Base-by-base conservation (phyloP, 23 tunicate species). In the Halocynthia roretzi region DNA sequence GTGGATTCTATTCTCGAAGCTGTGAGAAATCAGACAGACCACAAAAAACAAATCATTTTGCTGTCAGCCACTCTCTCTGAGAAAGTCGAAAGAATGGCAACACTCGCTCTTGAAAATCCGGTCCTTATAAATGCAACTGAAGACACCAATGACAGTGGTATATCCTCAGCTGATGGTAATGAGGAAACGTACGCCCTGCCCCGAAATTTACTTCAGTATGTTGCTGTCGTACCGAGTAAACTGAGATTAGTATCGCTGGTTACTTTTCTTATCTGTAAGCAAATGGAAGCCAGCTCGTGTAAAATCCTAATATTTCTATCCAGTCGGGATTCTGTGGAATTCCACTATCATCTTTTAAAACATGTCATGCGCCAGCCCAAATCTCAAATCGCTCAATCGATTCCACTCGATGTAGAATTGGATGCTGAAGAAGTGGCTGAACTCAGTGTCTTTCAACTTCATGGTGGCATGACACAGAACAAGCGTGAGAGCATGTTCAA, bases 381-480 rank as follows among this genome's bases (percentile, higher is more conserved):
- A 54, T 18, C 31, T 20, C 64, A 74, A 8, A 54, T 49, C 14
- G 78, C 1, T 48, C 9, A 6, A 7, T 22, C 20, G 60, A 54
- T 74, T 54, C 78, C 63, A 8, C 17, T 20, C 10, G 40, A 54
- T 6, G 14, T 74, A 7, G 78, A 74, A 12, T 40, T 74, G 68
- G 78, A 10, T 20, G 78, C 23, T 53, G 6, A 22, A 19, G 78
- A 74, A 55, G 54, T 74, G 18, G 78, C 52, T 19, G 48, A 76
- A 76, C n/a, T 75, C 11, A 19, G 17, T 17, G 48, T 61, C 8
- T 76, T 85, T 56, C 83, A 76, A 50, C 86, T 96, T 18, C 99
- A 96, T 71, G 99, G 99, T 9, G 96, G 96, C 44, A 91, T 96
- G 97, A 50, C 77, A 18, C 99, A 96, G 75, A 55, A 54, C 10